Evolutionary conservation across 1,140 invertebrate species (phyloP).

Genomic region (Chironomus tepperi): DNA sequence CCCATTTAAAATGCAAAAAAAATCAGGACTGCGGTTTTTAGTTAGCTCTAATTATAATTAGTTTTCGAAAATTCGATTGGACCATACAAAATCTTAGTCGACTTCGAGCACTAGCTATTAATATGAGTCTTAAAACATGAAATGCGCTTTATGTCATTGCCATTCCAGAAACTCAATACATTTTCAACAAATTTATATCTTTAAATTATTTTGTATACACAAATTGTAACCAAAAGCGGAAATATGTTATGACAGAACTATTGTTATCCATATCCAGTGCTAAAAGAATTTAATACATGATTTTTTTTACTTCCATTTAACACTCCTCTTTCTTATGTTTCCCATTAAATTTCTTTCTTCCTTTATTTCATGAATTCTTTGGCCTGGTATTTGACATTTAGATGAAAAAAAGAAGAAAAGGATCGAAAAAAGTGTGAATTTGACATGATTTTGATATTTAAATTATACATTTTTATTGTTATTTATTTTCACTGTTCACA

Average conservation of each 20-base stretch:
- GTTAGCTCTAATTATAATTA: no score
- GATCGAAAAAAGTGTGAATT: slow-evolving; percentile 14
- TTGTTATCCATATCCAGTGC: not conserved
- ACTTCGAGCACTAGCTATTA: no score
- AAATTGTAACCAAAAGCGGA: slow-evolving; percentile 2
- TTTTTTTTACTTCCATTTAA: not conserved
- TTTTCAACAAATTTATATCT: no score
- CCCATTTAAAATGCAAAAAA: no score
- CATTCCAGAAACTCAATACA: no score
- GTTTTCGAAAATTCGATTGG: no score
- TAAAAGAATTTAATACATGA: no score
- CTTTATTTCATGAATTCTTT: not conserved
- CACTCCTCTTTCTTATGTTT: slow-evolving; percentile 1
- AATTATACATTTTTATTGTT: slow-evolving; percentile 19
- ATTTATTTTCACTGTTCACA: not conserved
- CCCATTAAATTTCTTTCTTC: not conserved
- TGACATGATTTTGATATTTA: slow-evolving; percentile 24
- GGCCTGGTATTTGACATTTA: not conserved
- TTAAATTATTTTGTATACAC: no score
- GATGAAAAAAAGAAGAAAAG: not conserved
- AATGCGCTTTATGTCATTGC: no score
- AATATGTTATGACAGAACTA: slow-evolving; percentile 9
- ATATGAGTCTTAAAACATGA: no score
- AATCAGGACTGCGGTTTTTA: no score
- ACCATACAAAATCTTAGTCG: no score